Evolutionary conservation across 2,113 vertebrate species (phyloP).

Genomic region (Lophura nycthemera): DNA sequence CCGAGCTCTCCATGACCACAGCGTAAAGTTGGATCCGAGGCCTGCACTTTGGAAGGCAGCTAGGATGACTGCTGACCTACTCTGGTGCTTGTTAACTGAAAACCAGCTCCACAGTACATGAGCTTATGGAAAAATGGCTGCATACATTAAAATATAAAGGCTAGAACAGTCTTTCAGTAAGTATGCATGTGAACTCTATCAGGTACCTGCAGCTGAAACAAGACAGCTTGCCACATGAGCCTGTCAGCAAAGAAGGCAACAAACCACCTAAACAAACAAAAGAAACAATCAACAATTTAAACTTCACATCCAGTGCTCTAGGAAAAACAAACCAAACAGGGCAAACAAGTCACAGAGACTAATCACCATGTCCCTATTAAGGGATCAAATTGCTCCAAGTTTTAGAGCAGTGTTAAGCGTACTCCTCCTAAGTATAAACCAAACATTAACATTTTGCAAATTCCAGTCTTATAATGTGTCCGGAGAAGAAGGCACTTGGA

Average conservation of each 20-base stretch:
- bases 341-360: slow-evolving; percentile 12
- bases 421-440: background rate
- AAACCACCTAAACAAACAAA: background rate
- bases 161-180: background rate
- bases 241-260: background rate
- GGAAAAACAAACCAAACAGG: slow-evolving; percentile 5
- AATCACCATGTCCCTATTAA: slow-evolving; percentile 14
- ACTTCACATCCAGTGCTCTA: background rate
- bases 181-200: background rate
- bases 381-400: background rate
- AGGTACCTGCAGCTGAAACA: background rate
- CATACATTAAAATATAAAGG: background rate
- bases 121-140: background rate
- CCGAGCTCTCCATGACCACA: background rate
- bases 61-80: background rate
- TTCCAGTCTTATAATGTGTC: slow-evolving; percentile 38
- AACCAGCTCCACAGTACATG: rapidly evolving
- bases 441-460: slow-evolving; percentile 11
- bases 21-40: background rate
- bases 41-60: background rate
- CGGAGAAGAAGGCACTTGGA: slow-evolving; percentile 54
- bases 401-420: background rate
- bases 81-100: background rate
- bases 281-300: background rate
- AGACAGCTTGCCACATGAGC: background rate